These are phyloP conservation scores for Oreochromis niloticus DNA, from an alignment of 2,113 vertebrate genomes.

Conservation along the genomic window DNA sequence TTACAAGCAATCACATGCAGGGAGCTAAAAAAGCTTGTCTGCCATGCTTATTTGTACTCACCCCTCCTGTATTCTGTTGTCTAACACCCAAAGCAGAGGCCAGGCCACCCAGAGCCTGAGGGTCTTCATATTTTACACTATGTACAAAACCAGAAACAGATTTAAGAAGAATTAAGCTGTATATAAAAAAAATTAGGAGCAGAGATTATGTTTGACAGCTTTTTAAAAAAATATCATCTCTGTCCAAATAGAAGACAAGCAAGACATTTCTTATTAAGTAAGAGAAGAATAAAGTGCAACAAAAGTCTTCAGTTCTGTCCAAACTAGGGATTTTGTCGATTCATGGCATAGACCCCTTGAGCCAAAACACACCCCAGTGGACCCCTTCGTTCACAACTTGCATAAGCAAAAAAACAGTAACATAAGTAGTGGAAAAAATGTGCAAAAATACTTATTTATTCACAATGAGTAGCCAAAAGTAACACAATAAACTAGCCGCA, in stretches of 20 bases:
- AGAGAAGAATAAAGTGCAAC: neutral
- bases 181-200: neutral
- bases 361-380: neutral
- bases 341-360: neutral
- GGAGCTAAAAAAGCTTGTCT: neutral
- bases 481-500: neutral
- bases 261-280: neutral
- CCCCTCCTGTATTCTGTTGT: constrained; percentile 87
- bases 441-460: neutral
- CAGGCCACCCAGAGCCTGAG: constrained; percentile 82
- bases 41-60: constrained; percentile 68
- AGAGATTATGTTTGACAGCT: neutral
- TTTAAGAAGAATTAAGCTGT: neutral
- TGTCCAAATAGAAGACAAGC: neutral
- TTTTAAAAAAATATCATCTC: neutral
- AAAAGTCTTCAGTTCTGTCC: neutral
- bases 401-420: neutral
- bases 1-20: constrained; percentile 8
- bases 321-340: neutral
- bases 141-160: neutral
- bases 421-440: neutral
- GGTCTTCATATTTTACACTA: constrained; percentile 89
- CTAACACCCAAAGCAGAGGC: constrained; percentile 83
- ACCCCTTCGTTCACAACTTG: neutral
- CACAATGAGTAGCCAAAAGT: neutral